phyloP scores from a whole-genome alignment of 2,113 vertebrate species.

The Grus americana region DNA sequence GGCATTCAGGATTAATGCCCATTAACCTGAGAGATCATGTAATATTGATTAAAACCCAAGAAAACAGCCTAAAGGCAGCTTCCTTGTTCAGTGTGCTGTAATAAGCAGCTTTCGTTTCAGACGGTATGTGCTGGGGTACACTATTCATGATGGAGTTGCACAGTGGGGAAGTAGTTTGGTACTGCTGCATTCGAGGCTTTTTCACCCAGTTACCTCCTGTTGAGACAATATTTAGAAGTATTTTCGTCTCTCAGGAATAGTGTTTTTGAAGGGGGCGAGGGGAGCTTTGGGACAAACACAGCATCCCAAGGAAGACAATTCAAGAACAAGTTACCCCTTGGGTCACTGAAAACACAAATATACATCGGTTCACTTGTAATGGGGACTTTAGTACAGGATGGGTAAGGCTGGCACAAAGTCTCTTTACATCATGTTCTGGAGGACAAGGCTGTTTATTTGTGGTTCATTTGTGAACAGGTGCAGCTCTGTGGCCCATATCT shows the following conservation, averaged over 20 bases:
- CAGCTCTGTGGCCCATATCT: not conserved
- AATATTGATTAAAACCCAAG: not conserved
- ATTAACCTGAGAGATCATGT: not conserved
- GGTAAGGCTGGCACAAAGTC: not conserved
- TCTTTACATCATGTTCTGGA: not conserved
- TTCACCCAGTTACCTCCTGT: not conserved
- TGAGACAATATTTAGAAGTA: not conserved
- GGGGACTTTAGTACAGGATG: not conserved
- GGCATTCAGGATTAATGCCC: not conserved
- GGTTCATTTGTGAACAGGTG: not conserved
- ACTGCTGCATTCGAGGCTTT: not conserved
- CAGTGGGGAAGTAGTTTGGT: rapidly evolving
- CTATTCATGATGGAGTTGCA: not conserved
- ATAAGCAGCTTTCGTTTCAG: not conserved
- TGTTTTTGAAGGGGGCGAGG: not conserved
- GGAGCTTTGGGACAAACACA: not conserved
- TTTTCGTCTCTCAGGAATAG: not conserved
- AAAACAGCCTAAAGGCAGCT: not conserved
- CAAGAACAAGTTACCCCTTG: not conserved
- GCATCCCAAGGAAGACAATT: not conserved
- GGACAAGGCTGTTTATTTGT: not conserved
- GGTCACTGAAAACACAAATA: not conserved
- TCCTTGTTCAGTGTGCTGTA: not conserved
- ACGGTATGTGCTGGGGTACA: not conserved
- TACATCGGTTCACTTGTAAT: not conserved